A percentile compares a stretch with the other conserved stretches of the same genome.
These are phyloP conservation scores for Phorcus lineatus DNA, from an alignment of 2,888 invertebrate species.

Conservation along the genomic window DNA sequence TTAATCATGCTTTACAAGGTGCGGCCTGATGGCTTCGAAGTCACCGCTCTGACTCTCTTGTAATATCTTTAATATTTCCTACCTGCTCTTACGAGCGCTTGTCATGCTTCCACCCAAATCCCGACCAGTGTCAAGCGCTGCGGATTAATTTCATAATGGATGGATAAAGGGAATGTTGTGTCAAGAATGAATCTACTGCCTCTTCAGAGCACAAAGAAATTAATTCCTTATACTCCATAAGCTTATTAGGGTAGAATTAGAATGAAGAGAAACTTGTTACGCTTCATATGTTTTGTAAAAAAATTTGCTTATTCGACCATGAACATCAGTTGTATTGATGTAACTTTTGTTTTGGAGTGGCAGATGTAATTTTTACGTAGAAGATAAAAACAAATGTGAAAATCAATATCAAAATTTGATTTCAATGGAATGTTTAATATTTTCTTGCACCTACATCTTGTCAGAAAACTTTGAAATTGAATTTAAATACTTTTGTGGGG, in stretches of 20 bases:
- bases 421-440: background rate
- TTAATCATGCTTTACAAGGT: background rate
- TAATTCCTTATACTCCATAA: slow-evolving; percentile 19
- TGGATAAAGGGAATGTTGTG: slow-evolving; percentile 21
- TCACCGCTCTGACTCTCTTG: background rate
- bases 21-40: background rate
- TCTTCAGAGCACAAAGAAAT: slow-evolving; percentile 18
- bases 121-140: background rate
- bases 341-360: background rate
- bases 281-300: background rate
- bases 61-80: slow-evolving; percentile 17
- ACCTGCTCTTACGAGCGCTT: slow-evolving; percentile 1
- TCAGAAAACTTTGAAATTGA: no score
- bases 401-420: slow-evolving; percentile 9
- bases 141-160: slow-evolving; percentile 22
- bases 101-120: slow-evolving; percentile 11
- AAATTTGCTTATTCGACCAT: background rate
- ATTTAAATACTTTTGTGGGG: no score
- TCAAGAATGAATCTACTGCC: slow-evolving; percentile 1
- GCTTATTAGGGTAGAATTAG: slow-evolving; percentile 1
- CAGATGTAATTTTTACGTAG: slow-evolving; percentile 7
- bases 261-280: background rate
- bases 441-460: background rate
- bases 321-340: background rate
- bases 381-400: background rate